Evolutionary conservation across 2,888 invertebrate species (phyloP).

Genomic region (Euplagia quadripunctaria): DNA sequence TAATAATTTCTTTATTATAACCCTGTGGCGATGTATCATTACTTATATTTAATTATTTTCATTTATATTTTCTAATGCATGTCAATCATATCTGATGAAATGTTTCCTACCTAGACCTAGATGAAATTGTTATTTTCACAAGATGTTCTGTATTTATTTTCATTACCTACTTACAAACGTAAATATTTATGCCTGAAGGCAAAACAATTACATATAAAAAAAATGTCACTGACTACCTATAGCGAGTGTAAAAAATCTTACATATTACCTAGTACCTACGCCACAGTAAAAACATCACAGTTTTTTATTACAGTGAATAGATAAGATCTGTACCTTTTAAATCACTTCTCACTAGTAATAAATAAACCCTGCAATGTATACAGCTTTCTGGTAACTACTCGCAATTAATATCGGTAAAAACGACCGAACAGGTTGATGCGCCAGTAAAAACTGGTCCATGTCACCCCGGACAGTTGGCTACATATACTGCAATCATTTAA

Average conservation of each 20-base stretch:
- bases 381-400: conserved; percentile 22
- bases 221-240: background rate
- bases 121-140: too few species aligned
- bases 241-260: background rate
- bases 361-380: conserved; percentile 29
- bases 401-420: conserved; percentile 35
- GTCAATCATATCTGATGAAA: too few species aligned
- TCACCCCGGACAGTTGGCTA: conserved; percentile 28
- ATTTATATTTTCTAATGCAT: too few species aligned
- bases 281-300: background rate
- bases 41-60: too few species aligned
- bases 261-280: background rate
- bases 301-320: conserved; percentile 16
- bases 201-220: too few species aligned
- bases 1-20: too few species aligned
- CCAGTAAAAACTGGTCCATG: conserved; percentile 46
- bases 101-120: too few species aligned
- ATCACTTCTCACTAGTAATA: conserved; percentile 33
- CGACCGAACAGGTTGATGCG: conserved; percentile 23
- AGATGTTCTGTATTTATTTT: too few species aligned
- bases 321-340: conserved; percentile 22
- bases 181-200: too few species aligned
- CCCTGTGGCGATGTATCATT: too few species aligned
- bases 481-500: conserved; percentile 38
- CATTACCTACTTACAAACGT: too few species aligned